phyloP scores from a whole-genome alignment of 2,797 vertebrate species.

The Sebastes reedi region DNA sequence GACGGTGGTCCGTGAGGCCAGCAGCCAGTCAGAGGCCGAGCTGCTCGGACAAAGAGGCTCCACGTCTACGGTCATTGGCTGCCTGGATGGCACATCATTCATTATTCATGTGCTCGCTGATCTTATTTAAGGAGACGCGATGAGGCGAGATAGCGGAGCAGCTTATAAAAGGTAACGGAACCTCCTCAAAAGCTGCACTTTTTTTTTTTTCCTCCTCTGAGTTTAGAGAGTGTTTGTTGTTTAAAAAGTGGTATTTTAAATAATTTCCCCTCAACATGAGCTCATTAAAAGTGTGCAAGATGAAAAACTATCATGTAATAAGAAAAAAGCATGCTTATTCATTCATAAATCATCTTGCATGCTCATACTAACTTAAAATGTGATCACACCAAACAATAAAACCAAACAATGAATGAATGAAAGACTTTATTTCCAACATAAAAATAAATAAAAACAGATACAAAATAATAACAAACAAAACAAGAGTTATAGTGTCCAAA shows the following conservation, averaged over 20 bases:
- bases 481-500: too few species aligned
- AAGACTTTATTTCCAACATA: too few species aligned
- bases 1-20: conserved; percentile 82
- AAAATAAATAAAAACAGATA: too few species aligned
- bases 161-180: conserved; percentile 28
- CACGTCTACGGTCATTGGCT: conserved; percentile 66
- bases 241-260: too few species aligned
- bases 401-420: too few species aligned
- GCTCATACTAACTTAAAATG: background rate
- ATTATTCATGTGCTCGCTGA: conserved; percentile 69
- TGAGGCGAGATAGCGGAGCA: conserved; percentile 42
- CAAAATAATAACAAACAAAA: too few species aligned
- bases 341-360: conserved; percentile 28
- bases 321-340: background rate
- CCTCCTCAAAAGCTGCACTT: background rate
- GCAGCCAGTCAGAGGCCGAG: conserved; percentile 71
- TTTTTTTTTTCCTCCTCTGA: background rate
- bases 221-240: background rate
- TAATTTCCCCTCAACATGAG: background rate
- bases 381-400: background rate
- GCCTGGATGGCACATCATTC: conserved; percentile 69
- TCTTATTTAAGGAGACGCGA: conserved; percentile 73
- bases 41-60: conserved; percentile 61
- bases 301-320: background rate
- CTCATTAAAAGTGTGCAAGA: background rate